Evolutionary conservation across 2,888 invertebrate genomes (phyloP).

Genomic region (Hirudinaria manillensis): DNA sequence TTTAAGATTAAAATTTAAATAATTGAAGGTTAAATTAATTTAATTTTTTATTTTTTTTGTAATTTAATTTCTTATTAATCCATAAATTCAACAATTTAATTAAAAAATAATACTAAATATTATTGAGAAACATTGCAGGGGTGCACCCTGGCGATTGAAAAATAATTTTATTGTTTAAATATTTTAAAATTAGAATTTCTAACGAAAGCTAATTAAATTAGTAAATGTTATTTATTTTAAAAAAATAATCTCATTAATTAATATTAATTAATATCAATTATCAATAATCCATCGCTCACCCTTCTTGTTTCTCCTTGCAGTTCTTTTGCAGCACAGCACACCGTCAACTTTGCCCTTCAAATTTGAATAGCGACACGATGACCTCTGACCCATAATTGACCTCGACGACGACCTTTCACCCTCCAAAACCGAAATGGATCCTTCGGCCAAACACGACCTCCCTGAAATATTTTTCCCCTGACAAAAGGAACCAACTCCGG

Average conservation of each 20-base stretch:
- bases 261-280: no score
- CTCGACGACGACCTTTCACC: neutral
- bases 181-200: no score
- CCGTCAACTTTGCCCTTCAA: slow-evolving; percentile 12
- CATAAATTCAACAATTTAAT: no score
- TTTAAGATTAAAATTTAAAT: neutral
- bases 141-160: neutral
- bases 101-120: no score
- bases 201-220: no score
- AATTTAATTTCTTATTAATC: no score
- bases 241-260: no score
- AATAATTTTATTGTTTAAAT: neutral
- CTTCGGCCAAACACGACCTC: slow-evolving; percentile 21
- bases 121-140: neutral
- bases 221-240: no score
- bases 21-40: neutral
- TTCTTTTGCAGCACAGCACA: slow-evolving; percentile 19
- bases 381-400: neutral
- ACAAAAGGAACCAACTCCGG: slow-evolving; percentile 17
- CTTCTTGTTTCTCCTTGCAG: neutral
- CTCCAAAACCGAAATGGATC: slow-evolving; percentile 4
- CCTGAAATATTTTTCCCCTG: neutral
- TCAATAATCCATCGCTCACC: no score
- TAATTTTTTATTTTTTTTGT: neutral
- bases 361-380: neutral